These are phyloP conservation scores for Prorops nasuta DNA, from an alignment of 1,140 invertebrate species.

Conservation along the genomic window DNA sequence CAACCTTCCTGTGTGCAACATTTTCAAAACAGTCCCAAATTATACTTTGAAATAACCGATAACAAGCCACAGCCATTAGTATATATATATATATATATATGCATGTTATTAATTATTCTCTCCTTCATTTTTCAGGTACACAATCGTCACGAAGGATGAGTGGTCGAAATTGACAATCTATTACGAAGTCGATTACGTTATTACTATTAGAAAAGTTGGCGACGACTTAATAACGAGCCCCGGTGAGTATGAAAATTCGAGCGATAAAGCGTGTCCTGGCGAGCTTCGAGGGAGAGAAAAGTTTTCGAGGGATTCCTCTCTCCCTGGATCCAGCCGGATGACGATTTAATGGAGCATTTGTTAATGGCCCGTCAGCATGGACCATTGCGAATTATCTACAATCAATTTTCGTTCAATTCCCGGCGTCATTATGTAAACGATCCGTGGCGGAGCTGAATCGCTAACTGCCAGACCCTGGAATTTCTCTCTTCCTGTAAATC, in stretches of 20 bases:
- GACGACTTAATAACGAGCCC: slow-evolving; percentile 31
- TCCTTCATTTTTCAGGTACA: slow-evolving; percentile 40
- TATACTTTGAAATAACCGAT: too few species aligned
- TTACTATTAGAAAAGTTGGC: slow-evolving; percentile 33
- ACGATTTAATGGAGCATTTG: too few species aligned
- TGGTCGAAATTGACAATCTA: slow-evolving; percentile 45
- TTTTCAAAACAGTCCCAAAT: too few species aligned
- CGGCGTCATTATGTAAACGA: slow-evolving; percentile 47
- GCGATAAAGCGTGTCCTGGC: too few species aligned
- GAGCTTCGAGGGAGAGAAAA: too few species aligned
- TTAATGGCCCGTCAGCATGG: neutral
- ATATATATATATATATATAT: too few species aligned
- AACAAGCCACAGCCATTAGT: too few species aligned
- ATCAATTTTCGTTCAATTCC: slow-evolving; percentile 43
- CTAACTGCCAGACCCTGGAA: slow-evolving; percentile 16
- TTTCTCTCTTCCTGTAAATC: slow-evolving; percentile 10
- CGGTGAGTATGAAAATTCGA: slow-evolving; percentile 33
- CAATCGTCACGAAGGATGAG: slow-evolving; percentile 40
- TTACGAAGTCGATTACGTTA: slow-evolving; percentile 41
- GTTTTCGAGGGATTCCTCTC: too few species aligned
- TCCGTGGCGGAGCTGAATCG: slow-evolving; percentile 33
- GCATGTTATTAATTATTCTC: too few species aligned
- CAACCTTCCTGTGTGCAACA: too few species aligned
- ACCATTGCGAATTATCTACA: slow-evolving; percentile 33
- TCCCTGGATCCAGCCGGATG: too few species aligned